Percentiles rank a stretch among this genome's conserved stretches.
These are phyloP conservation scores for Nothura maculosa DNA, from an alignment of 2,797 vertebrate species.

Conservation along the genomic window DNA sequence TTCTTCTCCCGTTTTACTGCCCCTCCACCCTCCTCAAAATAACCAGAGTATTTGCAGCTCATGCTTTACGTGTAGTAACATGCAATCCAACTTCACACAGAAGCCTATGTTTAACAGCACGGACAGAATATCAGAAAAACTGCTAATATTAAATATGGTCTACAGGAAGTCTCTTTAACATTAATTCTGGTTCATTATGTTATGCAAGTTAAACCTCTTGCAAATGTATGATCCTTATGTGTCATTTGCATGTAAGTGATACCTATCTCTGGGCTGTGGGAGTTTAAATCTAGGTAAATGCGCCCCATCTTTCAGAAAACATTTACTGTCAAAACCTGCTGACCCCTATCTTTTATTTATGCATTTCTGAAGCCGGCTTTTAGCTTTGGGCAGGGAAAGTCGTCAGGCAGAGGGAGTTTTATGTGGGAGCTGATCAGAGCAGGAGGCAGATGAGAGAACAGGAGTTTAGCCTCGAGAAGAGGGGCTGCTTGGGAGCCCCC, in stretches of 20 bases:
- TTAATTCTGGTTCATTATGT: background rate
- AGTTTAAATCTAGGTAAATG: fast-evolving
- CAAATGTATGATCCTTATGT: fast-evolving
- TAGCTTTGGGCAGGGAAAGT: background rate
- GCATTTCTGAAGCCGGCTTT: background rate
- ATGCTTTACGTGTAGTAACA: fast-evolving
- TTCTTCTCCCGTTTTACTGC: background rate
- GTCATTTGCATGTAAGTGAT: fast-evolving
- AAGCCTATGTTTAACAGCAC: fast-evolving
- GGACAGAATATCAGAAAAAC: background rate
- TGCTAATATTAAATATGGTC: fast-evolving
- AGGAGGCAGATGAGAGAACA: background rate
- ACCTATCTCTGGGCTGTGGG: fast-evolving
- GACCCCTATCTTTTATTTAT: fast-evolving
- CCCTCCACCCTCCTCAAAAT: background rate
- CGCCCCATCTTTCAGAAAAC: background rate
- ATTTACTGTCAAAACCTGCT: background rate
- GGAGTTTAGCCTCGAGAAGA: background rate
- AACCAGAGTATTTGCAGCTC: background rate
- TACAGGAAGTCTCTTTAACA: fast-evolving
- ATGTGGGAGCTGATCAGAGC: background rate
- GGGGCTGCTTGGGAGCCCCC: background rate
- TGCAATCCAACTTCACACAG: fast-evolving
- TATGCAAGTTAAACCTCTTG: background rate
- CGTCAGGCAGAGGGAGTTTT: background rate